Conservation (phyloP, 2,888 invertebrate genomes). For the Chymomyza caudatula region DNA sequence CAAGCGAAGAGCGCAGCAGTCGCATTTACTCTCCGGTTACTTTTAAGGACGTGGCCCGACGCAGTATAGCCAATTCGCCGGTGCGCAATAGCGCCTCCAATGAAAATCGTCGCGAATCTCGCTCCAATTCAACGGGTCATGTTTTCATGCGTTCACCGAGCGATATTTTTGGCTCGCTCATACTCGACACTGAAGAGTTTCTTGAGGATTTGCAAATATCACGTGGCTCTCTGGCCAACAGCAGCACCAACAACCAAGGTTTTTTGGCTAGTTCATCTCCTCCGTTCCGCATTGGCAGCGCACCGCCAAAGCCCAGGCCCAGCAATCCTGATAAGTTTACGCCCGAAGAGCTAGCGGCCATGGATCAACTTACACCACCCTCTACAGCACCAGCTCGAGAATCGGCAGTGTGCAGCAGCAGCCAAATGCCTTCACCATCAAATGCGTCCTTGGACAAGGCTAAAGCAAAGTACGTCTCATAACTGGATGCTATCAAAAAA, state of each 20-base stretch:
- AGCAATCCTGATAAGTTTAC: conserved; percentile 75
- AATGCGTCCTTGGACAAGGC: conserved; percentile 60
- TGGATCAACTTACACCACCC: conserved; percentile 76
- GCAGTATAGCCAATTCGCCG: conserved; percentile 88
- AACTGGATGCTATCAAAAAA: neutral
- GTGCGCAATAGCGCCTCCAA: conserved; percentile 78
- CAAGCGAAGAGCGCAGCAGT: conserved; percentile 80
- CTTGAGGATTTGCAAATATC: conserved; percentile 77
- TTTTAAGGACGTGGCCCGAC: conserved; percentile 88
- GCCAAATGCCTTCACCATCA: conserved; percentile 39
- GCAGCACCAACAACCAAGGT: conserved; percentile 43
- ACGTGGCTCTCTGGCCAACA: conserved; percentile 70
- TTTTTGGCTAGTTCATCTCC: conserved; percentile 80
- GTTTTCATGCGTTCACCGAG: conserved; percentile 80
- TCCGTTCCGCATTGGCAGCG: conserved; percentile 81
- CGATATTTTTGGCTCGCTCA: conserved; percentile 81
- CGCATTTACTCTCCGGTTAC: conserved; percentile 90
- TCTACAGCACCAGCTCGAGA: conserved; percentile 79
- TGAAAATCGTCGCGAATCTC: conserved; percentile 80
- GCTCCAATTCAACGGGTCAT: conserved; percentile 85
- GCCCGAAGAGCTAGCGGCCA: conserved; percentile 75
- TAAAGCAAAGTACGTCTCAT: conserved; percentile 54
- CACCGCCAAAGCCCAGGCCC: conserved; percentile 77
- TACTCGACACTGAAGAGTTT: conserved; percentile 81
- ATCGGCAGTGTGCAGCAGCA: conserved; percentile 49